phyloP scores from a whole-genome alignment of 2,113 vertebrate species.

The Oryzias woworae region DNA sequence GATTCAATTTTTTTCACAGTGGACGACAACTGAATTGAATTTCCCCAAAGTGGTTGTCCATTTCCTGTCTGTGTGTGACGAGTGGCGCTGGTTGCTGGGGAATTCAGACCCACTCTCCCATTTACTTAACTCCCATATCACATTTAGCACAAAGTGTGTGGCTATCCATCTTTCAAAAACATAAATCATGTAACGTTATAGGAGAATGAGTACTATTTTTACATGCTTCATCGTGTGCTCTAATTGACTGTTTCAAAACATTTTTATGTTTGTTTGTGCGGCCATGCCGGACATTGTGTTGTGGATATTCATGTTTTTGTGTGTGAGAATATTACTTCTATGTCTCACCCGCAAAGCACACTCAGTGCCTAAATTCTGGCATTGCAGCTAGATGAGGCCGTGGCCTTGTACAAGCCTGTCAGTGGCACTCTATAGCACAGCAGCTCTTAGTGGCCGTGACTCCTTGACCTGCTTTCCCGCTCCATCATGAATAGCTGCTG shows the following conservation, averaged over 20 bases:
- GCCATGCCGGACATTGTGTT: not conserved
- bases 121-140: constrained; percentile 60
- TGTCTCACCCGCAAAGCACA: constrained; percentile 27
- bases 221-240: constrained; percentile 3
- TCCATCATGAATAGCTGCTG: constrained; percentile 74
- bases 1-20: constrained; percentile 78
- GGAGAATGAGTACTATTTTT: constrained; percentile 11
- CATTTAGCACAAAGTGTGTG: constrained; percentile 45
- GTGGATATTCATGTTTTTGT: constrained; percentile 10
- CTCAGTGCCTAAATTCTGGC: constrained; percentile 42
- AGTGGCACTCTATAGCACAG: constrained; percentile 71
- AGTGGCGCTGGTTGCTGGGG: constrained; percentile 63
- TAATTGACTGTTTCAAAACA: not conserved
- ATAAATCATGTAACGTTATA: constrained; percentile 17
- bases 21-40: constrained; percentile 75
- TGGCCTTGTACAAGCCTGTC: constrained; percentile 68
- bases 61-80: constrained; percentile 77
- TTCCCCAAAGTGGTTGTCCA: constrained; percentile 79
- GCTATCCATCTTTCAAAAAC: constrained; percentile 35
- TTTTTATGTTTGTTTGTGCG: constrained; percentile 10
- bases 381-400: constrained; percentile 60
- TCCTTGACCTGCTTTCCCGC: constrained; percentile 75
- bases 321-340: constrained; percentile 35
- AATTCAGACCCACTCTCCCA: constrained; percentile 62
- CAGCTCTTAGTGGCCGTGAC: constrained; percentile 75